phyloP scores from a whole-genome alignment of 2,888 invertebrate genomes.

The Campoplex capitator region DNA sequence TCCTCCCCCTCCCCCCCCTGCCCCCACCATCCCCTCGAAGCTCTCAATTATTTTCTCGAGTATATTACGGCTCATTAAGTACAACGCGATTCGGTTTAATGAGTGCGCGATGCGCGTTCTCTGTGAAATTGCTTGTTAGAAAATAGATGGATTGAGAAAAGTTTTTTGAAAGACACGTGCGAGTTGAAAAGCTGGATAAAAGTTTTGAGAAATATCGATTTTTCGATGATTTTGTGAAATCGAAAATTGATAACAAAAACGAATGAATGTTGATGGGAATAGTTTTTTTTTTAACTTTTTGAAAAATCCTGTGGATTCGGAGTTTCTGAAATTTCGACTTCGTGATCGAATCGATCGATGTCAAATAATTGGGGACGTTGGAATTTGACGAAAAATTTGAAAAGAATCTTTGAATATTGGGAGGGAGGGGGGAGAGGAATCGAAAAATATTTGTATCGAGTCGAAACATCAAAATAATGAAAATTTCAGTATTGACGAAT shows the following conservation, averaged over 20 bases:
- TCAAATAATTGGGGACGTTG: neutral
- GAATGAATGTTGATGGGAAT: too few species aligned
- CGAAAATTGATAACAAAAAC: neutral
- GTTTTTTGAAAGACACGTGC: neutral
- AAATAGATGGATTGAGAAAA: neutral
- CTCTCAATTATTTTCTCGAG: slow-evolving; percentile 3
- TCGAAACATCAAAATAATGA: neutral
- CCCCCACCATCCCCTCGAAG: neutral
- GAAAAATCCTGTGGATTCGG: neutral
- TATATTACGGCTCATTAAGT: slow-evolving; percentile 20
- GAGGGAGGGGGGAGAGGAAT: neutral
- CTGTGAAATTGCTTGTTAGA: slow-evolving; percentile 10
- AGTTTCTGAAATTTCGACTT: neutral
- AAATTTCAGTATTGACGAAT: neutral
- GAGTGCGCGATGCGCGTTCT: slow-evolving; percentile 3
- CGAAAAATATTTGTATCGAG: neutral
- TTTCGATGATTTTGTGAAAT: neutral
- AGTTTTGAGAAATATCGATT: neutral
- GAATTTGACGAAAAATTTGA: neutral
- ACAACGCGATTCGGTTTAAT: slow-evolving; percentile 1
- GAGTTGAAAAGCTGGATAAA: neutral
- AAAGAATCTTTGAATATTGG: neutral
- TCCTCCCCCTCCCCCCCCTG: too few species aligned
- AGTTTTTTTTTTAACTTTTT: too few species aligned
- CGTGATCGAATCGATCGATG: neutral